Percentiles rank a stretch among this genome's conserved stretches.
Evolutionary conservation across 2,797 vertebrate species (phyloP).

Genomic region (Orestias chungarensis): DNA sequence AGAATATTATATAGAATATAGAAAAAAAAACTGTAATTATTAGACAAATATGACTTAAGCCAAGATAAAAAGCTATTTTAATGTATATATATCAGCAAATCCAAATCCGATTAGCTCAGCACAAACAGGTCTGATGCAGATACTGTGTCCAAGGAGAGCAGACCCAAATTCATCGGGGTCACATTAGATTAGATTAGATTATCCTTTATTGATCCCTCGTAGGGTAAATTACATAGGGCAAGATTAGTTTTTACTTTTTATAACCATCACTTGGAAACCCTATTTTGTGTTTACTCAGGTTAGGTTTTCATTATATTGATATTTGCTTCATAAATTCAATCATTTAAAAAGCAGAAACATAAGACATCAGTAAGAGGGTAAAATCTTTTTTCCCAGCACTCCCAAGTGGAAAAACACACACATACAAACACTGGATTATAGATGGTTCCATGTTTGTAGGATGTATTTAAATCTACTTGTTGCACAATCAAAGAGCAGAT

Average conservation of each 20-base stretch:
- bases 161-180: no score
- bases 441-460: constrained; percentile 53
- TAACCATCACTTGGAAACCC: not conserved
- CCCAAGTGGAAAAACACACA: not conserved
- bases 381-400: not conserved
- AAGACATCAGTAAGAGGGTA: constrained; percentile 37
- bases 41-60: not conserved
- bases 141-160: not conserved
- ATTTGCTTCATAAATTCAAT: not conserved
- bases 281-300: not conserved
- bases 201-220: no score
- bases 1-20: not conserved
- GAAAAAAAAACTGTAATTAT: not conserved
- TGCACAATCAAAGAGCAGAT: constrained; percentile 69
- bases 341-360: not conserved
- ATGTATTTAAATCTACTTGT: constrained; percentile 56
- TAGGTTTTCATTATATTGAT: not conserved
- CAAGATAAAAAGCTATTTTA: not conserved
- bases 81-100: no score
- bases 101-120: no score
- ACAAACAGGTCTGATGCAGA: no score
- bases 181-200: no score
- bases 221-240: not conserved
- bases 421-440: constrained; percentile 26
- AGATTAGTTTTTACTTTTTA: not conserved